Evolutionary conservation across 2,888 invertebrate species (phyloP), one percentile per base, ranked within the genome.

Genomic region (Mythimna pallens): DNA sequence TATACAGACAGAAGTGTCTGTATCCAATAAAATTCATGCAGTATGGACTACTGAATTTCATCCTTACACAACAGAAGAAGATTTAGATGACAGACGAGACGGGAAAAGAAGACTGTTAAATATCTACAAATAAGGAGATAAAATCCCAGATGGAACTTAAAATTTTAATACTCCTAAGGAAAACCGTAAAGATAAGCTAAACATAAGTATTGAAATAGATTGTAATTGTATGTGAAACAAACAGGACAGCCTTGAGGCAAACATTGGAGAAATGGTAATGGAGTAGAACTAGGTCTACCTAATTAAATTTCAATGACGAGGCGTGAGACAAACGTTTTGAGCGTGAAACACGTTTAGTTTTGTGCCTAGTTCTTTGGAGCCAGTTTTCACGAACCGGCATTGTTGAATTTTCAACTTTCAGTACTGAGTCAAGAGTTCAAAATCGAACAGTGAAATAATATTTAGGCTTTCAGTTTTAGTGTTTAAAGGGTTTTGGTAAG

Each of bases 181-280:
- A 52, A 82, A 80, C 36, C 0, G 34, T 63, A 20, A 57, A 52
- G 4, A 59, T 43, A 69, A 14, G 17, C 17, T 17, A 17, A 50
- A 43, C 54, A 4, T 57, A 59, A 58, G 75, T 76, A 78, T 82
- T 84, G 70, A 77, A 81, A 81, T 85, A 70, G 73, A 86, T 84
- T 84, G 76, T 79, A 84, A 82, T 81, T 80, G 77, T 82, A 82
- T 76, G 82, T 80, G 73, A 57, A 74, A 81, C 83, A 78, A 80
- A 80, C 69, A 78, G 54, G 57, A 54, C 65, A 89, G 87, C 94
- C 94, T 94, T 94, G 92, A 65, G 59, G 59, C 55, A 77, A 90
- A 87, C 93, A 93, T 92, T 93, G 93, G 90, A 81, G 84, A 85
- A 85, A 94, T 94, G 93, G 86, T 92, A 94, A 94, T 93, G 14